These are phyloP conservation scores for Ecliptopera silaceata DNA, from an alignment of 2,888 invertebrate species.

Conservation along the genomic window DNA sequence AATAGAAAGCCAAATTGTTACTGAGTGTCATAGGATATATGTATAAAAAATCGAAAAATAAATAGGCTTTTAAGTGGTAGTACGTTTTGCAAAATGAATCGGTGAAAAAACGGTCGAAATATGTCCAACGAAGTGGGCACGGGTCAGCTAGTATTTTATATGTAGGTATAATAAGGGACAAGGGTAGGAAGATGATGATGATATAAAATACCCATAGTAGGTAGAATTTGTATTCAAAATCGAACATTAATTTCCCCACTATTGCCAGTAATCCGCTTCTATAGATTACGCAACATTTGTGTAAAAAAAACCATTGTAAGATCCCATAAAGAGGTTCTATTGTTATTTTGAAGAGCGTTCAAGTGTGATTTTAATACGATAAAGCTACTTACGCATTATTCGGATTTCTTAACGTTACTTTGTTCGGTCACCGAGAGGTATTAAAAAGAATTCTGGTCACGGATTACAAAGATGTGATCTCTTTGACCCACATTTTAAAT, in stretches of 20 bases:
- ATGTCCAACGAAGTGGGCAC: too few species aligned
- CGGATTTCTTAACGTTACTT: constrained; percentile 27
- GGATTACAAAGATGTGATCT: not conserved
- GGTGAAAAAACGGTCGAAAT: too few species aligned
- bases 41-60: too few species aligned
- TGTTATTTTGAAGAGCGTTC: constrained; percentile 37
- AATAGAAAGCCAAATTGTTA: too few species aligned
- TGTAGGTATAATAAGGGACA: too few species aligned
- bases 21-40: too few species aligned
- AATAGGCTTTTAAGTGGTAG: too few species aligned
- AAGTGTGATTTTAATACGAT: constrained; percentile 61
- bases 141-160: too few species aligned
- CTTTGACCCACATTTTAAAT: not conserved
- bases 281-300: constrained; percentile 43
- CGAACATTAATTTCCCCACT: constrained; percentile 4
- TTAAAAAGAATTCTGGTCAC: constrained; percentile 13
- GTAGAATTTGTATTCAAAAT: too few species aligned
- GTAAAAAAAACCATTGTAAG: not conserved
- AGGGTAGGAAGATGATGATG: too few species aligned
- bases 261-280: constrained; percentile 26
- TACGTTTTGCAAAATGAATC: too few species aligned
- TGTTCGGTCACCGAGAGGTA: constrained; percentile 26
- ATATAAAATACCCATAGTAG: too few species aligned
- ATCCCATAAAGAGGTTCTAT: constrained; percentile 27
- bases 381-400: constrained; percentile 42